These are phyloP conservation scores for Phragmatobia fuliginosa DNA, from an alignment of 2,888 invertebrate genomes.

Conservation along the genomic window DNA sequence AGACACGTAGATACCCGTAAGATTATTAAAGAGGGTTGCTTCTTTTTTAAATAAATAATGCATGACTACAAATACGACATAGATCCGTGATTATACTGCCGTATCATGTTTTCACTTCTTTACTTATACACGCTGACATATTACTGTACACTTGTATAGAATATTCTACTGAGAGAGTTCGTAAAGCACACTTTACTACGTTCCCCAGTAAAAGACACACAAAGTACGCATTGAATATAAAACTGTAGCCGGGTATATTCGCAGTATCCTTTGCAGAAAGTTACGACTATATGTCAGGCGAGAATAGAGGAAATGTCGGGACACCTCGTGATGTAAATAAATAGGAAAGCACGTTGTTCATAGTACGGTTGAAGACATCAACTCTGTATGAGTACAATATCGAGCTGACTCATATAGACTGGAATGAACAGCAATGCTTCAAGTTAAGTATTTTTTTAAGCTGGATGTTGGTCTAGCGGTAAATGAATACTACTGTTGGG, in stretches of 20 bases:
- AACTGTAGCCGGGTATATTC: conserved; percentile 12
- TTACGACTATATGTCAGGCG: conserved; percentile 3
- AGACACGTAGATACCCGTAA: neutral
- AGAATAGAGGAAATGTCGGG: conserved; percentile 3
- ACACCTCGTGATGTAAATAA: conserved; percentile 15
- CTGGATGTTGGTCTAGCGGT: too few relatives aligned
- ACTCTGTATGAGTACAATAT: neutral
- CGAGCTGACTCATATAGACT: neutral
- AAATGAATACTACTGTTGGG: too few relatives aligned
- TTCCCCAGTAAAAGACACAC: conserved; percentile 22
- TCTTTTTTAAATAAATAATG: neutral
- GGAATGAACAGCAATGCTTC: too few relatives aligned
- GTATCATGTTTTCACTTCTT: neutral
- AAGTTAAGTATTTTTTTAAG: too few relatives aligned
- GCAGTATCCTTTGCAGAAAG: conserved; percentile 7
- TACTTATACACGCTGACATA: neutral
- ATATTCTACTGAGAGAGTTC: conserved; percentile 9
- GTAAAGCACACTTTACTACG: conserved; percentile 18
- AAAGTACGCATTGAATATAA: conserved; percentile 21
- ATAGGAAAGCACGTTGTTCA: neutral
- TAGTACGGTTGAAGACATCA: neutral
- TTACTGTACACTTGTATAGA: neutral
- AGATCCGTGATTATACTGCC: neutral
- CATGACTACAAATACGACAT: neutral
- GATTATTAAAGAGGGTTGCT: neutral